Base-by-base conservation (phyloP, 2,797 vertebrate species). In the Tragopan temminckii region DNA sequence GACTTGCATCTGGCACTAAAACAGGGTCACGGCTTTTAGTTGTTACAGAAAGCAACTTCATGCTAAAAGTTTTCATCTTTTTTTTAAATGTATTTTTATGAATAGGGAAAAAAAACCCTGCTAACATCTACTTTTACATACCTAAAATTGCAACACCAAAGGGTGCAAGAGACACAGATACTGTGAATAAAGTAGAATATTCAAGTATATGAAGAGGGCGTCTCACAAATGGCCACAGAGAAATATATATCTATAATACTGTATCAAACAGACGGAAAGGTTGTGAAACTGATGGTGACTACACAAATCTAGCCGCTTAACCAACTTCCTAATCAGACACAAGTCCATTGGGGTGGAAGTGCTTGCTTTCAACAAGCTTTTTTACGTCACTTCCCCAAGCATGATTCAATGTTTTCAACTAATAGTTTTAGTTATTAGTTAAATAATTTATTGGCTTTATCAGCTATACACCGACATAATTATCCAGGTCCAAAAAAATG, bases 81-180 rank as follows among this genome's bases (percentile, higher is more conserved):
- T 98, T 98, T 98, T 35, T 97, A 94, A 94, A 96, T 95, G 98
- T 97, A 98, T 97, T 98, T 97, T 98, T 98, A 98, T 96, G 95
- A 98, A 97, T 98, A 98, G 98, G 85, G 97, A 96, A 98, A 98
- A 98, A 98, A 97, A 95, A 64, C 96, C 97, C 98, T 97, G 98
- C 98, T 98, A 98, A 99, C 98, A 99, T 98, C 98, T 98, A 98
- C 98, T 98, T 98, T 98, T 98, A 99, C 98, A 98, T 98, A 98
- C 98, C 98, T 98, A 98, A 99, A 98, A 99, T 97, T 98, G 97
- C 91, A 98, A 98, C 98, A 98, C 98, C 98, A 97, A 98, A 98
- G 97, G 98, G 98, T 98, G 98, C 98, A 98, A 98, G 98, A 98
- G 98, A 98, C 98, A 98, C 98, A 98, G 98, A 99, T 99, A 98